Base-by-base conservation (phyloP, 1,140 invertebrate genomes). In the Ladona fulva region DNA sequence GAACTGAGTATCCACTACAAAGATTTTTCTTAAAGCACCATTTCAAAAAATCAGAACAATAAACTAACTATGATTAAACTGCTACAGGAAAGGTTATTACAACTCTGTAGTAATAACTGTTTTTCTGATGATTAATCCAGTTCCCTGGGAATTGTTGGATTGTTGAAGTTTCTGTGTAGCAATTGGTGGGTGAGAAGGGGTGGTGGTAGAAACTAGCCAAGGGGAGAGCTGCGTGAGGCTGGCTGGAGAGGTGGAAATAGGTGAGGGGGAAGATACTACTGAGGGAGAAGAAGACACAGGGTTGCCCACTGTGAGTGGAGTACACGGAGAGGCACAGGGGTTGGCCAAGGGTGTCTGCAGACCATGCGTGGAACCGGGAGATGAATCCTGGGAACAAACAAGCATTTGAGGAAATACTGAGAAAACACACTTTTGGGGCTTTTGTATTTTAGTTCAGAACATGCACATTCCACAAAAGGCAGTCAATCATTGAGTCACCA, bases 151-250 rank as follows among this genome's bases (percentile, higher is more conserved):
- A 91, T 87, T 76, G 90, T 89, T 82, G 78, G 24, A 42, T 80
- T 79, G 37, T 91, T 90, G 75, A 89, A 90, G 77, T 88, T 88
- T 78, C 90, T 89, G 7, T 89, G 87, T 77, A 90, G 88, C 77
- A 24, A 89, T 89, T 77, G 90, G 89, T 16, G 90, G 87, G 22
- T 83, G 80, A 25, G 85, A 83, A 12, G 85, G 82, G 59, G 88
- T 86, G 80, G 91, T 90, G 76, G 92, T 91, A 22, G 91, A 91
- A 11, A 94, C 93, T 78, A 94, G 85, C 93, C 93, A 94, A 7
- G 93, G 93, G 77, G 93, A 89, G 52, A 89, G 86, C 78, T 85
- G 83, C 89, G 85, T 89, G 79, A 89, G 83, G 59, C 78, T 80
- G 25, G 79, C 37, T 14, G 76, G 79, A 52, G 42, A 22, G 74